phyloP scores from a whole-genome alignment of 2,113 vertebrate species.

The Lichenostomus cassidix region DNA sequence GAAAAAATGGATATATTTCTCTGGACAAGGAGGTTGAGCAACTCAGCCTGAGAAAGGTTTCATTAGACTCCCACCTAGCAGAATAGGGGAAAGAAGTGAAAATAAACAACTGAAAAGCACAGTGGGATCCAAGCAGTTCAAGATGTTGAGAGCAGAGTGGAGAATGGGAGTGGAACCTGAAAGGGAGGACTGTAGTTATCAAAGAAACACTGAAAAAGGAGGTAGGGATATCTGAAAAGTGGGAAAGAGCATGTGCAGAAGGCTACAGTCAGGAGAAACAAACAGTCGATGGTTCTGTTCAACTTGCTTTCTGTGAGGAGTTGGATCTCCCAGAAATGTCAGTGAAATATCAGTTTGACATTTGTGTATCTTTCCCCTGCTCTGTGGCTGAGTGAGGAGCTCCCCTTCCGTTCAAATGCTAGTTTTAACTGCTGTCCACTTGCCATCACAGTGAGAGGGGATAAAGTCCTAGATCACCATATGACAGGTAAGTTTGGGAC shows the following conservation, averaged over 20 bases:
- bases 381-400: background rate
- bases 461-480: background rate
- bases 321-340: background rate
- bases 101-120: background rate
- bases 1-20: background rate
- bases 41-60: background rate
- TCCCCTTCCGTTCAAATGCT: background rate
- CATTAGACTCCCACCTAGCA: background rate
- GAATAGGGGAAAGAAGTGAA: background rate
- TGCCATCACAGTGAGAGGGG: background rate
- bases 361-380: background rate
- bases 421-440: background rate
- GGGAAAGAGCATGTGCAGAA: background rate
- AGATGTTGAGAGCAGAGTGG: background rate
- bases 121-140: background rate
- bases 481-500: background rate
- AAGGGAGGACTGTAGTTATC: background rate
- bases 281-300: background rate
- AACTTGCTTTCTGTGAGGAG: background rate
- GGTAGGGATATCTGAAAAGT: background rate
- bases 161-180: background rate
- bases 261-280: background rate
- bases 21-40: background rate
- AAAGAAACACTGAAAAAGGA: background rate
- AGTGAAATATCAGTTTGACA: background rate